phyloP scores from a whole-genome alignment of 2,888 invertebrate species.

The Aproaerema taeniolella region DNA sequence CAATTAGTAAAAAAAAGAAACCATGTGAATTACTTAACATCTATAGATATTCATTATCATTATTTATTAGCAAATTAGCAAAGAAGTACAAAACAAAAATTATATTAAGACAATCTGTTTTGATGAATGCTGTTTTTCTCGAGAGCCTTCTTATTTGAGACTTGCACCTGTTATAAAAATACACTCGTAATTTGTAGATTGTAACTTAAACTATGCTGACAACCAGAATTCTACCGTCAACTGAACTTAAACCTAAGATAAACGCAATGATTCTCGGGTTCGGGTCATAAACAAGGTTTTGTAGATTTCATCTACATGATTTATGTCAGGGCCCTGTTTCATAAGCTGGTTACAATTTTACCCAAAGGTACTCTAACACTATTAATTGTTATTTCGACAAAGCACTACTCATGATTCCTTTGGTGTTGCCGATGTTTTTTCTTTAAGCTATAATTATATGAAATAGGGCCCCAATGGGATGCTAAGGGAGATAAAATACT shows the following conservation, averaged over 20 bases:
- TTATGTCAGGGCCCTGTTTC: too few species aligned
- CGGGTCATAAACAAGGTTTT: constrained; percentile 42
- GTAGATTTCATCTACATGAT: constrained; percentile 65
- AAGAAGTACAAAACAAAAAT: constrained; percentile 23
- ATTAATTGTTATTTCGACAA: too few species aligned
- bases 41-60: too few species aligned
- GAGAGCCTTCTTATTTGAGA: too few species aligned
- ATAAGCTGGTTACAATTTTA: too few species aligned
- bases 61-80: too few species aligned
- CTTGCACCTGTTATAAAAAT: constrained; percentile 50
- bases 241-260: constrained; percentile 51
- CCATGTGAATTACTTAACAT: constrained; percentile 21
- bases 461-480: too few species aligned
- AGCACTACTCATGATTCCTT: too few species aligned
- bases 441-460: too few species aligned
- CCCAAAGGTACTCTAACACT: too few species aligned
- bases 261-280: constrained; percentile 45
- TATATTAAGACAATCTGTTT: constrained; percentile 28
- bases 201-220: constrained; percentile 33
- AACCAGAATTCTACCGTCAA: constrained; percentile 36
- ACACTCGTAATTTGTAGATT: constrained; percentile 33
- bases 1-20: constrained; percentile 33
- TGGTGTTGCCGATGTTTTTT: too few species aligned
- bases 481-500: too few species aligned
- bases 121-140: constrained; percentile 37